Base-by-base conservation (phyloP, 2,797 vertebrate species). In the Neostethus bicornis region DNA sequence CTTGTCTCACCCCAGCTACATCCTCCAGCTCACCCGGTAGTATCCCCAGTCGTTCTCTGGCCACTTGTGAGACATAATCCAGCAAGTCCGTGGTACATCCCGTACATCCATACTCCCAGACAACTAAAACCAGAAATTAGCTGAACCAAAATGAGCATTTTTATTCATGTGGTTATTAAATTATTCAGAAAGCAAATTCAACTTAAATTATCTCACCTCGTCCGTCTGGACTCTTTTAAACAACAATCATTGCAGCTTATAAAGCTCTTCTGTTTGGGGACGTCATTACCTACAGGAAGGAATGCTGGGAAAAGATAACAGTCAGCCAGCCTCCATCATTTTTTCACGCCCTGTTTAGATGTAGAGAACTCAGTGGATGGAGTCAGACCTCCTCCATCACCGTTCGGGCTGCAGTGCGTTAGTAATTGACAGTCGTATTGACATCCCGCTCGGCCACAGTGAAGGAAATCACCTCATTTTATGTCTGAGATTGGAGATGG, bases 191-290 rank as follows among this genome's bases (percentile, higher is more conserved):
- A 52, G 5, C 25, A 43, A 49, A 69, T 64, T 51, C 47, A 52
- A 60, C 59, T 51, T 5, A 51, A 37, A 53, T 11, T n/a, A 23
- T 19, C 29, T 61, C 56, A 54, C 43, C 75, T 28, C 67, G 72
- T 76, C 61, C 55, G 72, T 70, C 61, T 63, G 2, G 13, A 41
- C 67, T 69, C 70, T 37, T 62, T 67, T 77, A 70, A 62, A 59
- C 12, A 24, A 43, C 77, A 70, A 58, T 70, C 73, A 55, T 64
- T 2, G 43, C 8, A 3, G 61, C 60, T 55, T 26, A 29, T 62
- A 67, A 70, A 77, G 62, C 77, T 70, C 75, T 59, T 66, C 78
- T 63, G 68, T 81, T 75, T 70, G 70, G 70, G 51, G 60, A 75
- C 34, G 2, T 66, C 66, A 70, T 79, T 75, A 77, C 78, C 68